These are phyloP conservation scores for Athalia circularis DNA, from an alignment of 2,888 invertebrate genomes.

Conservation along the genomic window DNA sequence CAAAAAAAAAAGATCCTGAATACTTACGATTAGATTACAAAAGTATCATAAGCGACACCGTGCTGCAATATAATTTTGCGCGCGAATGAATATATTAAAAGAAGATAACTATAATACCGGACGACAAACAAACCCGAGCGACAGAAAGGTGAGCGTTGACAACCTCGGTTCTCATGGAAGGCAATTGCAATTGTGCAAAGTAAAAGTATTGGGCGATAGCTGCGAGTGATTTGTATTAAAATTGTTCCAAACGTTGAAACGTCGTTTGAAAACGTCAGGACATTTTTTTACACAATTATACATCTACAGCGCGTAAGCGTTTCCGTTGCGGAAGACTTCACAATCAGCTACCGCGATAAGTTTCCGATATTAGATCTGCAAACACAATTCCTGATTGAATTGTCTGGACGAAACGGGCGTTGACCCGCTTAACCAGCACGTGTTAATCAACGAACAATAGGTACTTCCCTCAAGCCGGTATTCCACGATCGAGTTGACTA, in stretches of 20 bases:
- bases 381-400: constrained; percentile 42
- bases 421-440: constrained; percentile 40
- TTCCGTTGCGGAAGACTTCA: neutral
- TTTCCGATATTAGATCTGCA: constrained; percentile 31
- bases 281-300: no score
- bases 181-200: no score
- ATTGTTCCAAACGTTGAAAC: no score
- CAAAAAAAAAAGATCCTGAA: neutral
- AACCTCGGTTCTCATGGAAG: neutral
- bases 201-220: no score
- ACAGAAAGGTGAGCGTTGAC: neutral
- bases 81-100: neutral
- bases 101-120: neutral
- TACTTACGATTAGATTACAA: neutral
- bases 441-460: constrained; percentile 45
- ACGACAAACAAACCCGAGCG: neutral
- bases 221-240: no score
- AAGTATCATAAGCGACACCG: constrained; percentile 13
- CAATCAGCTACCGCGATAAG: constrained; percentile 3
- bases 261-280: no score
- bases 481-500: constrained; percentile 22
- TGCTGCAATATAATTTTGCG: neutral
- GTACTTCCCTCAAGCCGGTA: constrained; percentile 34
- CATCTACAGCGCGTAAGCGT: neutral
- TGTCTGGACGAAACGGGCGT: constrained; percentile 43